Evolutionary conservation across 2,888 invertebrate genomes (phyloP).

Genomic region (Beris morrisii): DNA sequence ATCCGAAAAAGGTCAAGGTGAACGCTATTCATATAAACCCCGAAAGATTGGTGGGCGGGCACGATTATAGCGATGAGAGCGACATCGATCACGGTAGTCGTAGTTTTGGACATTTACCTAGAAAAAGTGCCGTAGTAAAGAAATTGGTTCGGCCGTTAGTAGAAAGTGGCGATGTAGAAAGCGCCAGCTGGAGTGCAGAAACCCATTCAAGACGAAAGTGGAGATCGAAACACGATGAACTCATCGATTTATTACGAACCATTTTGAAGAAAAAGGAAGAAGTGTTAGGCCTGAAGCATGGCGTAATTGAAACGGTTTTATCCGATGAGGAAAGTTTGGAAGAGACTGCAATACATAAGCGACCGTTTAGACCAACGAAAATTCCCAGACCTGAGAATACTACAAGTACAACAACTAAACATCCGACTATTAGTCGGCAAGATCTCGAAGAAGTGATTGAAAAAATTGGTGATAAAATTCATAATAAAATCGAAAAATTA

Average conservation of each 20-base stretch:
- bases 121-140: neutral
- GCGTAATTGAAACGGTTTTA: constrained; percentile 4
- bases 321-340: neutral
- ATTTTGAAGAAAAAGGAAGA: constrained; percentile 12
- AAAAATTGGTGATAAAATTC: too few species aligned
- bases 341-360: neutral
- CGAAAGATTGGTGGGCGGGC: neutral
- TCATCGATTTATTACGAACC: constrained; percentile 10
- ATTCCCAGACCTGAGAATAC: too few species aligned
- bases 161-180: constrained; percentile 20
- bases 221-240: constrained; percentile 21
- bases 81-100: neutral
- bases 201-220: neutral
- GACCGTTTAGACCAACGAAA: too few species aligned
- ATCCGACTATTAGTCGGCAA: too few species aligned
- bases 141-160: constrained; percentile 10
- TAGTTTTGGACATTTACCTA: too few species aligned
- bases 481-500: too few species aligned
- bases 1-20: neutral
- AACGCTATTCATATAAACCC: constrained; percentile 1
- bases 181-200: neutral
- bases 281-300: constrained; percentile 3
- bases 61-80: constrained; percentile 18
- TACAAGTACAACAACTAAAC: too few species aligned
- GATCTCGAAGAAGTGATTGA: too few species aligned